Base-by-base conservation (phyloP, 2,888 invertebrate species). In the Xiphydria camelus region DNA sequence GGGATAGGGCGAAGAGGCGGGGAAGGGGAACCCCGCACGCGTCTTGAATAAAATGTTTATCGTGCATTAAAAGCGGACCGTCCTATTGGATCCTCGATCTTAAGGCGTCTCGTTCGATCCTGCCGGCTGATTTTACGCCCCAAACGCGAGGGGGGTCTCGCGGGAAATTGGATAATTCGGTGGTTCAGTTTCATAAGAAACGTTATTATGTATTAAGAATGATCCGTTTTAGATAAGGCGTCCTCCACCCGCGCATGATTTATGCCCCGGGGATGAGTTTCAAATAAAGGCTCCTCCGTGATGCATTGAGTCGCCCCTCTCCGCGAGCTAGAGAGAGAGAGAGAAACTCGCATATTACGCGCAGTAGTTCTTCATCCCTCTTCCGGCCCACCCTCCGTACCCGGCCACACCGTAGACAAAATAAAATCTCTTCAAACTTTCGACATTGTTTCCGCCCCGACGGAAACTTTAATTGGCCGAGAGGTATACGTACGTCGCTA, bases 31-130 rank as follows among this genome's bases (percentile, higher is more conserved):
- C 45, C 43, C 32, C 36, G 50, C 51, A 49, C 55, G 55, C 51
- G 51, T 49, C 53, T 53, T 42, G 51, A 55, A 57, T 57, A 57
- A 57, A 57, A 57, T 55, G 53, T 57, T 57, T 54, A 50, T 53
- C 51, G 51, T 52, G 51, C 51, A 51, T 55, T 55, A 51, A 53
- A 57, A n/a, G 55, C 51, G 53, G 49, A 46, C 47, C 46, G 47
- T 50, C 38, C 52, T 45, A 57, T 54, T 47, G 56, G 52, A 31
- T 37, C 49, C 34, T 43, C 40, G 53, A 51, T 51, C 53, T 47
- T 40, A 39, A 39, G 43, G 29, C 34, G 18, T 20, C 34, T 23
- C 23, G 15, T 33, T 17, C 40, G 45, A 45, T 38, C 29, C 21
- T 44, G 32, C 38, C 29, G 43, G 43, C 21, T 44, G 38, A 44